Percentiles rank a stretch among this genome's conserved stretches.
phyloP scores from a whole-genome alignment of 2,113 vertebrate genomes.

The Rutilus rutilus region DNA sequence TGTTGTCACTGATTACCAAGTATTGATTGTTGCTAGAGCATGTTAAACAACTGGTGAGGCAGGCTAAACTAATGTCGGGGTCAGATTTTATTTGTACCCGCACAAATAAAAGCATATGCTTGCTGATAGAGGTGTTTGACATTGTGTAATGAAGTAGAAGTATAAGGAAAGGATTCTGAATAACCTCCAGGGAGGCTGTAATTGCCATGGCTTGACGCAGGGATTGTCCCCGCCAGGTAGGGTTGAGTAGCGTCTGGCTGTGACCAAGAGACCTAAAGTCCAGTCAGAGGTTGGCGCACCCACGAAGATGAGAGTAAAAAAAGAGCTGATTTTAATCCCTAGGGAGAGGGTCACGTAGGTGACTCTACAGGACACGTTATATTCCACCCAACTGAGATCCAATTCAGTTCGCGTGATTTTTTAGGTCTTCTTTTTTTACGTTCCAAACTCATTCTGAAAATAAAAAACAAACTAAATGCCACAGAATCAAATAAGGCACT shows the following conservation, averaged over 20 bases:
- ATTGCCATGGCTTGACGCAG: conserved; percentile 35
- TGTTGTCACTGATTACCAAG: not conserved
- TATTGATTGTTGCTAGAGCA: conserved; percentile 1
- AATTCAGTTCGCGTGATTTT: not conserved
- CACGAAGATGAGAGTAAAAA: conserved; percentile 1
- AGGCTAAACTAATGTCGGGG: not conserved
- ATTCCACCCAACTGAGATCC: not conserved
- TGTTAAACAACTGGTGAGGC: not conserved
- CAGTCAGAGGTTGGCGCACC: conserved; percentile 28
- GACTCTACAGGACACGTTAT: not conserved
- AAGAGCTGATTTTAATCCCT: conserved; percentile 32
- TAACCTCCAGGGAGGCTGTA: not conserved
- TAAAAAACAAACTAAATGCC: not conserved
- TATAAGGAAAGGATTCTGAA: conserved; percentile 25
- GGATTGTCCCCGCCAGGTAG: conserved; percentile 16
- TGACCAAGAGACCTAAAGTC: conserved; percentile 35
- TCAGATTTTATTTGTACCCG: not conserved
- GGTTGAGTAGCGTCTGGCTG: conserved; percentile 17
- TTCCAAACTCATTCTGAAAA: not conserved
- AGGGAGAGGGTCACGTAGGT: not conserved
- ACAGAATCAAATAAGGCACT: not conserved
- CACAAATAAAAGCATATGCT: not conserved
- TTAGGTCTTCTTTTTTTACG: not conserved
- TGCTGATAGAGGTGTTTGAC: not conserved
- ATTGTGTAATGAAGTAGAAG: not conserved